These are phyloP conservation scores for Heptranchias perlo DNA, from an alignment of 2,113 vertebrate species.

Conservation along the genomic window DNA sequence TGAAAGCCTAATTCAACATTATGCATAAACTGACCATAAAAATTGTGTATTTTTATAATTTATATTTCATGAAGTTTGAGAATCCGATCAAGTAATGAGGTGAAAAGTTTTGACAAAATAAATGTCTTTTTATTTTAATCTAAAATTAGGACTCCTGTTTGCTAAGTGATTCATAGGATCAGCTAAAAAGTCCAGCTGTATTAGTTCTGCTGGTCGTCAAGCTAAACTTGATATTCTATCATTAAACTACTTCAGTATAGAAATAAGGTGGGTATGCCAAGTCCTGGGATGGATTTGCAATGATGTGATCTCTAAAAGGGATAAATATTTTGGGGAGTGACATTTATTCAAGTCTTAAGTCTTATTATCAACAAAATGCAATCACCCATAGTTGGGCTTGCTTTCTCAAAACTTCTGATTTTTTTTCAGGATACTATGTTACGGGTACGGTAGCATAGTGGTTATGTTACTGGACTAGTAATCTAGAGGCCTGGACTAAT, in stretches of 20 bases:
- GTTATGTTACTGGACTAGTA: too few species aligned
- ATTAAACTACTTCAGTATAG: too few species aligned
- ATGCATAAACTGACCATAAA: neutral
- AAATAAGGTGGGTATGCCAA: neutral
- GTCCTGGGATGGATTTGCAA: neutral
- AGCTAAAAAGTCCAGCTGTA: neutral
- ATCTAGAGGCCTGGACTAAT: too few species aligned
- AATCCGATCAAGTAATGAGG: neutral
- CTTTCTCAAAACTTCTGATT: too few species aligned
- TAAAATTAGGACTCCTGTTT: neutral
- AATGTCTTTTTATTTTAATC: neutral
- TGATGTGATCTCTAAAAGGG: neutral
- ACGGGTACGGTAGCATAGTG: too few species aligned
- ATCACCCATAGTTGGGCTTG: too few species aligned
- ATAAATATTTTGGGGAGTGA: neutral
- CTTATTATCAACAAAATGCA: too few species aligned
- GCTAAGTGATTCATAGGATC: neutral
- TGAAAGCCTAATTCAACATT: neutral
- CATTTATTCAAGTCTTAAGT: neutral
- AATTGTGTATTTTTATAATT: neutral
- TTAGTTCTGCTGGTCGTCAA: too few species aligned
- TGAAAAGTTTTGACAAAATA: neutral
- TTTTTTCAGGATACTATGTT: too few species aligned
- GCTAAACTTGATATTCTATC: too few species aligned
- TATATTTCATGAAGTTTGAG: neutral